Conservation (phyloP, 2,797 vertebrate species). For the Pseudochirops cupreus region DNA sequence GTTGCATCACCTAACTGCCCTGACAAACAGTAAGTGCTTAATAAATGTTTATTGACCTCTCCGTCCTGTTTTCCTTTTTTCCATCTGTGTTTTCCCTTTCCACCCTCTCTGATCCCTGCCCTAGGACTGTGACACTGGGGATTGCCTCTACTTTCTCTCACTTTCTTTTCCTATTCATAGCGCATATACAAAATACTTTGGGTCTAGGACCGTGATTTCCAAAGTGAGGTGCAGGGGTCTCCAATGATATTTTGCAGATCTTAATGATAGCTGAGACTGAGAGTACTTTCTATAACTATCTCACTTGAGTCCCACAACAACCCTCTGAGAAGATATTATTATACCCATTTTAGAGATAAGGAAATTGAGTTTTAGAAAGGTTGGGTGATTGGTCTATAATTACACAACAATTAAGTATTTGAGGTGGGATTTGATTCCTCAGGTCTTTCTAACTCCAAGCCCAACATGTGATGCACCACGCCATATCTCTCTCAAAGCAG, state of each 20-base stretch:
- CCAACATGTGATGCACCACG: neutral
- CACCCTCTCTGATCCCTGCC: neutral
- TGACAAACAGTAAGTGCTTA: no score
- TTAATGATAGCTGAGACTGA: neutral
- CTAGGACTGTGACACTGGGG: neutral
- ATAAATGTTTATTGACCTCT: no score
- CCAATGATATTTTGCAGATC: neutral
- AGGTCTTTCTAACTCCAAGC: neutral
- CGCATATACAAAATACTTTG: neutral
- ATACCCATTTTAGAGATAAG: neutral
- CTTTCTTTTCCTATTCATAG: neutral
- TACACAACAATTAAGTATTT: neutral
- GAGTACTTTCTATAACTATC: neutral
- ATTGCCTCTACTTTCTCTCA: neutral
- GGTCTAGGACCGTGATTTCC: rapidly evolving
- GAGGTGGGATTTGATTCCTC: neutral
- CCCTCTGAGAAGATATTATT: neutral
- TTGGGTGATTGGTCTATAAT: neutral
- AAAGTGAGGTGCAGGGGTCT: neutral
- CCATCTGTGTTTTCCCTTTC: neutral
- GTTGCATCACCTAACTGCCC: no score
- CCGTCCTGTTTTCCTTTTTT: neutral
- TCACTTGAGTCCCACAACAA: neutral
- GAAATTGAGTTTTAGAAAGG: neutral
- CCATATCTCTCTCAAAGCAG: neutral